Base-by-base conservation (phyloP, 2,888 invertebrate genomes). In the Drosophila conformis region DNA sequence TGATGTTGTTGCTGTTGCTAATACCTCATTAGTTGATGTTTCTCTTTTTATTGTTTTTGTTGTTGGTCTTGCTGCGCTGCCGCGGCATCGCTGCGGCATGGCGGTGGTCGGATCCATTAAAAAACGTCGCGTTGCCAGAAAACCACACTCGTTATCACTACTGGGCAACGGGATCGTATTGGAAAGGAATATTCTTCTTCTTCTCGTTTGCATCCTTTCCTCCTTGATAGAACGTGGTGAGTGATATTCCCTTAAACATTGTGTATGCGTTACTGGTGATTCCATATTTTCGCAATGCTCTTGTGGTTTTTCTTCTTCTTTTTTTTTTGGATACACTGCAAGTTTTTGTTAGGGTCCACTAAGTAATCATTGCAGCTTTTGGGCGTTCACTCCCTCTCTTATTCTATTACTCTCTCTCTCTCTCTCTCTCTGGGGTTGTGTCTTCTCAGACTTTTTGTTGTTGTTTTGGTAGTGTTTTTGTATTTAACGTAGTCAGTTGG, bases 351-450 rank as follows among this genome's bases (percentile, higher is more conserved):
- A 54, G 40, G 58, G 60, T 74, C 69, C 72, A 62, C 75, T 84
- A 85, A 65, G 90, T 83, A 78, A 88, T 85, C 83, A 90, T 82
- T 67, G 66, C 70, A 72, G 53, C 58, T 69, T 29, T 63, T 33
- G 11, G 36, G 27, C 51, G 63, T 31, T 46, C 51, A 35, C 51
- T 61, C 31, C 15, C 48, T 57, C 33, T 33, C 65, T 40, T 29
- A 36, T 31, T 42, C 35, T 68, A 10, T 29, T n/a, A 25, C 36
- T 57, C 65, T 53, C 40, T 46, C 38, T 38, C 54, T 29, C 38
- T 40, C 31, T 18, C 40, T 15, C 59, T 48, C 68, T 38, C 49
- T 42, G 15, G 25, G 27, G 36, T 42, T 42, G 33, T 40, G 27
- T 63, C 40, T 63, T 63, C 13, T 60, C 38, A 36, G 58, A 56